phyloP scores from a whole-genome alignment of 2,888 invertebrate species.

The Saturnia japonica region DNA sequence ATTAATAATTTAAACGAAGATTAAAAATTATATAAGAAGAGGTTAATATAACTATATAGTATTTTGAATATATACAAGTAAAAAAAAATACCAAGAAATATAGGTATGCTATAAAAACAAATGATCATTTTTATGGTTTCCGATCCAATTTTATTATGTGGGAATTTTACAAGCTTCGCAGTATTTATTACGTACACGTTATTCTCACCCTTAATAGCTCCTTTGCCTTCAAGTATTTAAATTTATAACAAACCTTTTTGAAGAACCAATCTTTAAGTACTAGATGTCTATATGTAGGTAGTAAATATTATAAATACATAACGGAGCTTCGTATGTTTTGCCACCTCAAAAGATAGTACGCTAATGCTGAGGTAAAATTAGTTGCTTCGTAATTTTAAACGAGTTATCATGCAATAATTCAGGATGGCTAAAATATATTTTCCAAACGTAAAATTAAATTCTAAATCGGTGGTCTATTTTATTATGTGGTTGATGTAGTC shows the following conservation, averaged over 20 bases:
- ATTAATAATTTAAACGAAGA: no score
- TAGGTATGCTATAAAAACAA: not conserved
- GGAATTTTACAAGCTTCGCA: conserved; percentile 6
- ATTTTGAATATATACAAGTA: not conserved
- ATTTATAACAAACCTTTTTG: not conserved
- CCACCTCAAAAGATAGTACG: no score
- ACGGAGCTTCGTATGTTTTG: no score
- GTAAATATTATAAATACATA: no score
- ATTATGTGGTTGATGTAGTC: no score
- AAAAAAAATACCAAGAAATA: not conserved
- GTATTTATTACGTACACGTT: conserved; percentile 2
- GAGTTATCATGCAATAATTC: no score
- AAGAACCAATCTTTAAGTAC: not conserved
- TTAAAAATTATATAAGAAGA: not conserved
- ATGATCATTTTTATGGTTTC: conserved; percentile 4
- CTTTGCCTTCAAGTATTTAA: not conserved
- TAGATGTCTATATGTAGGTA: not conserved
- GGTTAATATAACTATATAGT: not conserved
- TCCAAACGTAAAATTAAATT: no score
- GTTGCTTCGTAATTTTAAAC: no score
- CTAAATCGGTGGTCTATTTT: no score
- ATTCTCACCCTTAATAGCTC: not conserved
- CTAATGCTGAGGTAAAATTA: no score
- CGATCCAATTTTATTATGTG: conserved; percentile 7
- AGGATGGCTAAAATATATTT: no score